Percentiles rank a stretch among this genome's conserved stretches.
Conservation (phyloP, 2,888 invertebrate genomes). For the Cepaea hortensis region DNA sequence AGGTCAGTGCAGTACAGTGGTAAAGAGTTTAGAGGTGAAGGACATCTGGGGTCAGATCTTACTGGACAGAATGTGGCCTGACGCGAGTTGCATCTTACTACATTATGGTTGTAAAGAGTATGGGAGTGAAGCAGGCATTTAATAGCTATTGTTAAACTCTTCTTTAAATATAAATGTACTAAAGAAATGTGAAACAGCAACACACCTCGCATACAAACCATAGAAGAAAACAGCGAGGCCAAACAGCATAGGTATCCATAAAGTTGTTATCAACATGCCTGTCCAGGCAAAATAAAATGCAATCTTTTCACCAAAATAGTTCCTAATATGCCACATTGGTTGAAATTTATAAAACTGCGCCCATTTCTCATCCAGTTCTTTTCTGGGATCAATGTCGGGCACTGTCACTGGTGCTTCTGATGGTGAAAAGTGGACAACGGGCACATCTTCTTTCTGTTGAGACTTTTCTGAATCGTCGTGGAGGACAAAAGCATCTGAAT, state of each 20-base stretch:
- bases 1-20: too few relatives aligned
- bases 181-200: neutral
- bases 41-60: too few relatives aligned
- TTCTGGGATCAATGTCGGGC: conserved; percentile 17
- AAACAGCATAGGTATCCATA: conserved; percentile 76
- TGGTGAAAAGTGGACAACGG: neutral
- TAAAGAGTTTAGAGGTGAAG: too few relatives aligned
- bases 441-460: conserved; percentile 13
- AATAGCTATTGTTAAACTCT: too few relatives aligned
- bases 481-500: conserved; percentile 74
- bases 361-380: conserved; percentile 70
- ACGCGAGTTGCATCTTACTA: too few relatives aligned
- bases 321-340: conserved; percentile 76
- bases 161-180: too few relatives aligned
- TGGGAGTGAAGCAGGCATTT: too few relatives aligned
- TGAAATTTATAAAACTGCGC: conserved; percentile 72
- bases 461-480: conserved; percentile 73
- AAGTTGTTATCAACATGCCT: conserved; percentile 74
- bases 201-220: conserved; percentile 75
- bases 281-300: conserved; percentile 78
- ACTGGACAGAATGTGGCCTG: too few relatives aligned
- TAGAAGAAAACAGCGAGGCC: conserved; percentile 76
- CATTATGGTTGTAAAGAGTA: too few relatives aligned
- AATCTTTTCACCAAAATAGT: conserved; percentile 78
- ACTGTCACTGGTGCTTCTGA: too few relatives aligned